phyloP scores from a whole-genome alignment of 2,113 vertebrate genomes.

The Callipepla californica region DNA sequence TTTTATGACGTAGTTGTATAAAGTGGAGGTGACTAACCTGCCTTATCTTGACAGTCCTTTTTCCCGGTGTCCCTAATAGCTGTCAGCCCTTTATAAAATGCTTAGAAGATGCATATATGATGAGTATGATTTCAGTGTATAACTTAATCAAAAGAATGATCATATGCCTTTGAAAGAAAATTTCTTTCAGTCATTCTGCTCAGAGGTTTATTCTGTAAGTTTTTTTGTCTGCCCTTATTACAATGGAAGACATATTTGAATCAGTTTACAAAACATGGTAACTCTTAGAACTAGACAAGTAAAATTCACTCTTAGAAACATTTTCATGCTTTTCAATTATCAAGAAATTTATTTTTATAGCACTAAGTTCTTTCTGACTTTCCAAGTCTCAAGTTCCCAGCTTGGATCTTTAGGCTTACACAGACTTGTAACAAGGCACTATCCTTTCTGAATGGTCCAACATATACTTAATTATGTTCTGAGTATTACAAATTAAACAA shows the following conservation, averaged over 20 bases:
- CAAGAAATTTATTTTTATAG: neutral
- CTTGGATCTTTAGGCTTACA: neutral
- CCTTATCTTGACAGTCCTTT: neutral
- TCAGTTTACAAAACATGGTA: neutral
- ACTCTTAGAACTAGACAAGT: neutral
- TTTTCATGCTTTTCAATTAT: neutral
- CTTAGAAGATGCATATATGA: neutral
- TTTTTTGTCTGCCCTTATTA: conserved; percentile 6
- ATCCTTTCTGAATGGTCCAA: neutral
- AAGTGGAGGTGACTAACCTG: neutral
- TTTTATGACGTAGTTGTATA: neutral
- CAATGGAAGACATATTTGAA: neutral
- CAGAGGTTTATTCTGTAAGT: neutral
- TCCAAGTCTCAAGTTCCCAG: neutral
- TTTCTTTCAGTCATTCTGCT: conserved; percentile 18
- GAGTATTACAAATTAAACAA: neutral
- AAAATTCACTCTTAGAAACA: neutral
- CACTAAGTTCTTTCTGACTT: neutral
- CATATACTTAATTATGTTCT: conserved; percentile 14
- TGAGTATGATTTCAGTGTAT: neutral
- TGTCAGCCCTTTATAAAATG: neutral
- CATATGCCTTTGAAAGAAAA: conserved; percentile 16
- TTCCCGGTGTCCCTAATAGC: neutral
- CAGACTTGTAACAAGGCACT: neutral
- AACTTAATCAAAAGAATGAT: conserved; percentile 24